Conservation (phyloP, 2,113 vertebrate species). For the Pollachius pollachius region DNA sequence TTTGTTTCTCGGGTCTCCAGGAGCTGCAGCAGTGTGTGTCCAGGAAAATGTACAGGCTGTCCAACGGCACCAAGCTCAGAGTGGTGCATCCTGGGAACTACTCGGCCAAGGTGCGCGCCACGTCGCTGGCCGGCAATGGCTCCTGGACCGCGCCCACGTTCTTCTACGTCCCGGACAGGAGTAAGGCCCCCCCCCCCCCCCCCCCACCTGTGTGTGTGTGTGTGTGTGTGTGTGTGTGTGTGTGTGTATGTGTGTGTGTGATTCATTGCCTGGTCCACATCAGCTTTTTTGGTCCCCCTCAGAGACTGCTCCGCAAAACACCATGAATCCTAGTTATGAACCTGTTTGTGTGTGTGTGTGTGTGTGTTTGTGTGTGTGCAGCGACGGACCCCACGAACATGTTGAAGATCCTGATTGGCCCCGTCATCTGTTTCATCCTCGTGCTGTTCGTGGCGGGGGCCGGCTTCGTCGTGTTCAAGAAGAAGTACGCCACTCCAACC, state of each 20-base stretch:
- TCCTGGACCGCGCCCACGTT: slow-evolving; percentile 90
- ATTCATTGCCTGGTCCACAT: too few species aligned
- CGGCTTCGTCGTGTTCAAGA: slow-evolving; percentile 84
- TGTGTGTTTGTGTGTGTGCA: slow-evolving; percentile 46
- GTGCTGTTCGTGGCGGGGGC: slow-evolving; percentile 76
- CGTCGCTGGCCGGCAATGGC: slow-evolving; percentile 91
- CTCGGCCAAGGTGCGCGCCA: slow-evolving; percentile 85
- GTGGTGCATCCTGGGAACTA: slow-evolving; percentile 91
- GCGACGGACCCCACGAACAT: slow-evolving; percentile 78
- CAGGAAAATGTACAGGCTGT: slow-evolving; percentile 78
- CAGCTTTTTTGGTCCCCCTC: too few species aligned
- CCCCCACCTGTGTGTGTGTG: too few species aligned
- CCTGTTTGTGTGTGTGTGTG: slow-evolving; percentile 4
- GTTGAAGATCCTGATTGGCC: slow-evolving; percentile 84
- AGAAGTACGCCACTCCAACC: slow-evolving; percentile 72
- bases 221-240: neutral
- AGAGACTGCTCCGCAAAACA: too few species aligned
- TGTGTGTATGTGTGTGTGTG: neutral
- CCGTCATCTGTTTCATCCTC: slow-evolving; percentile 82
- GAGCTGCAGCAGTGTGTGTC: slow-evolving; percentile 88
- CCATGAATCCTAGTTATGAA: neutral
- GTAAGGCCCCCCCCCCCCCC: slow-evolving; percentile 66
- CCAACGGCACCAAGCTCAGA: slow-evolving; percentile 79
- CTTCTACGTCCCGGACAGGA: slow-evolving; percentile 82
- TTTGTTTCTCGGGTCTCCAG: slow-evolving; percentile 50